A percentile compares a stretch with the other conserved stretches of the same genome.
Evolutionary conservation across 2,797 vertebrate genomes (phyloP).

Genomic region (Sylvilagus floridanus): DNA sequence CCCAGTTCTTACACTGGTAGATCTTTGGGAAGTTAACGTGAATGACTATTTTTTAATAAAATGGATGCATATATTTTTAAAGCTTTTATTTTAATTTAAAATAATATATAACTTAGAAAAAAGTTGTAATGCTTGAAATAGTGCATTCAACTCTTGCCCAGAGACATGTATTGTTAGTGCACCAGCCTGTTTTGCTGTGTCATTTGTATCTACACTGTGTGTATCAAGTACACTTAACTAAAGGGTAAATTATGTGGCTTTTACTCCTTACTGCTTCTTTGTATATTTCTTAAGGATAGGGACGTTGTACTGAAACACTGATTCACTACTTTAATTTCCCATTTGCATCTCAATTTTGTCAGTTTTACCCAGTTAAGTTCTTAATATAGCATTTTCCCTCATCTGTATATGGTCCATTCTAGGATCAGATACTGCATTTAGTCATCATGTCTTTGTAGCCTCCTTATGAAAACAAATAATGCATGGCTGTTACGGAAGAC

Average conservation of each 20-base stretch:
- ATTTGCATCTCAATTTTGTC: background rate
- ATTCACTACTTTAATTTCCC: background rate
- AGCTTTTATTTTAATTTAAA: slow-evolving; percentile 57
- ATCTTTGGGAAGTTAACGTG: background rate
- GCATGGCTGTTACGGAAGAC: background rate
- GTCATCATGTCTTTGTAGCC: background rate
- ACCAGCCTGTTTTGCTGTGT: background rate
- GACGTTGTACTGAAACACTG: background rate
- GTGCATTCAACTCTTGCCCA: background rate
- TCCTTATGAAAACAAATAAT: background rate
- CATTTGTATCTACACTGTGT: background rate
- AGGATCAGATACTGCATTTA: background rate
- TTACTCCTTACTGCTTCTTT: background rate
- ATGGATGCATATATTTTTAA: background rate
- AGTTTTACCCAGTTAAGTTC: background rate
- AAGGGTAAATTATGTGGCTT: background rate
- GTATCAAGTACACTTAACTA: background rate
- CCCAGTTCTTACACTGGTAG: background rate
- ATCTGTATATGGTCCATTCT: background rate
- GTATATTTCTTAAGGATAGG: slow-evolving; percentile 4
- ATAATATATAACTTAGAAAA: slow-evolving; percentile 28
- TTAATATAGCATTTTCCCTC: background rate
- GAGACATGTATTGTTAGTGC: background rate
- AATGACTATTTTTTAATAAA: slow-evolving; percentile 39
- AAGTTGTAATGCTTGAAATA: background rate